Percentiles rank a stretch among this genome's conserved stretches.
Conservation (phyloP, 2,113 vertebrate species). For the Apteryx mantelli region DNA sequence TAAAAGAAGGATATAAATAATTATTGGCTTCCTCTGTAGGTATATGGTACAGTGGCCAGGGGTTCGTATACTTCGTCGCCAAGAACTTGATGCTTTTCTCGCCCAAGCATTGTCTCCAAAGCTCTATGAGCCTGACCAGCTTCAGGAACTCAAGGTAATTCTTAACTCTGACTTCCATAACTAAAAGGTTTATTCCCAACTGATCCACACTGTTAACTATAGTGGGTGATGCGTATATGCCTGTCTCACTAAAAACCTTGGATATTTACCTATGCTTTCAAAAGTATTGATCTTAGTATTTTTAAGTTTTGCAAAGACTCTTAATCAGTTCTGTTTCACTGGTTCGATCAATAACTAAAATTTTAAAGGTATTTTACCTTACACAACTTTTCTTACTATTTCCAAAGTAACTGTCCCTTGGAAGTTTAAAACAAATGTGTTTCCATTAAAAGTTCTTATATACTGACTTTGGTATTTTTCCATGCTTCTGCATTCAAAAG, state of each 20-base stretch:
- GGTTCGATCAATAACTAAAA: neutral
- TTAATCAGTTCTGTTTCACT: neutral
- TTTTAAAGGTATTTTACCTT: neutral
- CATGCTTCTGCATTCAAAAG: neutral
- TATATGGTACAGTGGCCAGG: constrained; percentile 99
- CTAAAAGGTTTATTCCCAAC: neutral
- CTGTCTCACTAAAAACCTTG: neutral
- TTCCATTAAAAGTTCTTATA: neutral
- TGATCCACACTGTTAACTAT: neutral
- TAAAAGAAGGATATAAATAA: neutral
- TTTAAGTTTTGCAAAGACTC: neutral
- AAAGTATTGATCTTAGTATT: neutral
- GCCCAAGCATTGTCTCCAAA: constrained; percentile 95
- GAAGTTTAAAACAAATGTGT: neutral
- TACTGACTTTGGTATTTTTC: neutral
- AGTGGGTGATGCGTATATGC: neutral
- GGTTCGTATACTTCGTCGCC: constrained; percentile 93
- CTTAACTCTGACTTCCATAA: neutral
- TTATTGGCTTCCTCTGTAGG: constrained; percentile 62
- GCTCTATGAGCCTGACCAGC: constrained; percentile 96
- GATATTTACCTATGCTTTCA: neutral
- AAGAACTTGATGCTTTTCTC: constrained; percentile 96
- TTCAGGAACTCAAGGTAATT: constrained; percentile 97
- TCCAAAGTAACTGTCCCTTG: neutral
- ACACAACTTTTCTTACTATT: neutral